Evolutionary conservation across 2,888 invertebrate genomes (phyloP).

Genomic region (Harpagoxenus sublaevis): DNA sequence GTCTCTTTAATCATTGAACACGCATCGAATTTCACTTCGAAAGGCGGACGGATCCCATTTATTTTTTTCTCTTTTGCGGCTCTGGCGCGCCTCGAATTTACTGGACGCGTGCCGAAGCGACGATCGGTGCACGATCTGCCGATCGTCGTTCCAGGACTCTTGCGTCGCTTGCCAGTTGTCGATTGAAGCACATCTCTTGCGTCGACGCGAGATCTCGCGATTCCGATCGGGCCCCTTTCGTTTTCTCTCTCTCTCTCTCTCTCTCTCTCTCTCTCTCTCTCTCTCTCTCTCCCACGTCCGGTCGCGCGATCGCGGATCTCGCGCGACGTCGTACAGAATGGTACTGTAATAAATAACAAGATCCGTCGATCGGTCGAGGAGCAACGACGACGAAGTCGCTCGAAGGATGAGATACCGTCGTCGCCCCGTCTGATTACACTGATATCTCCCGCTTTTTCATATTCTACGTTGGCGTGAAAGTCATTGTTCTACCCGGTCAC

Average conservation of each 20-base stretch:
- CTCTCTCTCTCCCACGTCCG: not conserved
- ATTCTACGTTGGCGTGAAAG: slow-evolving; percentile 62
- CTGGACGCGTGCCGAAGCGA: slow-evolving; percentile 77
- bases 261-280: not conserved
- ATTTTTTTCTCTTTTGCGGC: not conserved
- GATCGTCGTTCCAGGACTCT: slow-evolving; percentile 81
- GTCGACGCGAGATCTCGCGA: slow-evolving; percentile 51
- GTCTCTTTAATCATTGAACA: slow-evolving; percentile 55
- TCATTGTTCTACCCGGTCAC: slow-evolving; percentile 86
- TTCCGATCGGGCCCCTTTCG: not conserved
- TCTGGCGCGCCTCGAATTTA: not conserved
- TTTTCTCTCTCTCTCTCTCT: not conserved
- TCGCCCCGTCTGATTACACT: slow-evolving; percentile 45
- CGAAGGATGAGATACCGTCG: slow-evolving; percentile 38
- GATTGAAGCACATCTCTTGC: slow-evolving; percentile 59
- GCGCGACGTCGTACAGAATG: slow-evolving; percentile 32
- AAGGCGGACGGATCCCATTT: slow-evolving; percentile 4
- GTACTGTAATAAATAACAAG: slow-evolving; percentile 65
- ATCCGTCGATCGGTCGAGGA: slow-evolving; percentile 57
- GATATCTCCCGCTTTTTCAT: slow-evolving; percentile 48
- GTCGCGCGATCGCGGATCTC: slow-evolving; percentile 40
- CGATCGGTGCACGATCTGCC: slow-evolving; percentile 70
- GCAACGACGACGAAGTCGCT: slow-evolving; percentile 48
- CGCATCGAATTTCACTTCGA: slow-evolving; percentile 55
- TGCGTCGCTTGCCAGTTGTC: slow-evolving; percentile 51